Percentiles rank a stretch among this genome's conserved stretches.
Conservation (phyloP, 2,113 vertebrate genomes). For the Corythoichthys intestinalis region DNA sequence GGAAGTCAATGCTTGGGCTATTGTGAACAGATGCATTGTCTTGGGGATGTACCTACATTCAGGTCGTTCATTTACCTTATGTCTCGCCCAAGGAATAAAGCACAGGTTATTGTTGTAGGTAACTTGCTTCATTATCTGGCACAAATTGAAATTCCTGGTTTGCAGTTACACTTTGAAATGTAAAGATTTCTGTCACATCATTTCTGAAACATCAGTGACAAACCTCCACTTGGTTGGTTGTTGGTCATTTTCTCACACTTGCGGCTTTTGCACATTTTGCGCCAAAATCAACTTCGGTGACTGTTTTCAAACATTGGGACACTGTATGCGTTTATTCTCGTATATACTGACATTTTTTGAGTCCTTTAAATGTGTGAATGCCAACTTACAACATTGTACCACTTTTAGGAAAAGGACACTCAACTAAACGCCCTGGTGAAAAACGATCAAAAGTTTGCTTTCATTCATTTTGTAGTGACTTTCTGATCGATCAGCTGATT, state of each 20-base stretch:
- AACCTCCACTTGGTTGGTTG: neutral
- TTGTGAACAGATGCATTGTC: neutral
- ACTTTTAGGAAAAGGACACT: neutral
- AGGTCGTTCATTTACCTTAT: neutral
- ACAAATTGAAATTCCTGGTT: neutral
- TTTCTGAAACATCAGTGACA: neutral
- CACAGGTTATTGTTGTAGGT: neutral
- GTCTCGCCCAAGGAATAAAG: neutral
- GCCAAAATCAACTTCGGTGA: neutral
- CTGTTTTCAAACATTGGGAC: neutral
- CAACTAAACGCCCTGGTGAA: slow-evolving; percentile 13
- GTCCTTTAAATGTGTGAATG: neutral
- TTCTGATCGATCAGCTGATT: no score
- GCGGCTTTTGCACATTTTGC: neutral
- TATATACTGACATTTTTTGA: neutral
- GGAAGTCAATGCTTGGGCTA: neutral
- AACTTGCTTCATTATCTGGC: neutral
- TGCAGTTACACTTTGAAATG: no score
- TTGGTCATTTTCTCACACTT: neutral
- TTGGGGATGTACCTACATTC: no score
- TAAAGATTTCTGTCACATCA: neutral
- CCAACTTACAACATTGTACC: neutral
- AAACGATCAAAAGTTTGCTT: neutral
- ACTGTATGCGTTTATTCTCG: neutral
- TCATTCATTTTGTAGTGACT: neutral